Percentiles rank a stretch among this genome's conserved stretches.
phyloP scores from a whole-genome alignment of 2,888 invertebrate genomes.

The Andrena dorsata region DNA sequence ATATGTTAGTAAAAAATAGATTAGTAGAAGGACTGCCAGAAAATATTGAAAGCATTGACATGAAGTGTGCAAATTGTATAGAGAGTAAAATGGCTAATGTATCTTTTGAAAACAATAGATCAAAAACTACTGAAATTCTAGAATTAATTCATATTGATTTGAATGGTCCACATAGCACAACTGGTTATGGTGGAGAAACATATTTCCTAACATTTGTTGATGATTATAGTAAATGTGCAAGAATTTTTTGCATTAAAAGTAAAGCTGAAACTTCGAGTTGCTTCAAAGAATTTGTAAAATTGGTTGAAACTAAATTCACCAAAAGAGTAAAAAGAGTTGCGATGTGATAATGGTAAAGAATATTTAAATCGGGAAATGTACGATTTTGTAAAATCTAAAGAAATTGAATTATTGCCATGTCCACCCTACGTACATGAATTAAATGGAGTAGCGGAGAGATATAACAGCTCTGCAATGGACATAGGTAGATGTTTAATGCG shows the following conservation, averaged over 20 bases:
- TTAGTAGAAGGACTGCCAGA: constrained; percentile 46
- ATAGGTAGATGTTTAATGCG: too few species aligned
- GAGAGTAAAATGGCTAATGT: constrained; percentile 59
- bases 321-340: constrained; percentile 17
- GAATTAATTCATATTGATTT: constrained; percentile 27
- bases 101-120: constrained; percentile 64
- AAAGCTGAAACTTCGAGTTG: constrained; percentile 13
- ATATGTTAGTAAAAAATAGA: constrained; percentile 38
- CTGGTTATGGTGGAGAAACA: constrained; percentile 11
- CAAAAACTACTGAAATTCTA: constrained; percentile 38
- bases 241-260: constrained; percentile 12
- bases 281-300: constrained; percentile 14
- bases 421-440: constrained; percentile 10
- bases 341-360: constrained; percentile 28
- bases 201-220: constrained; percentile 39
- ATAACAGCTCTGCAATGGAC: constrained; percentile 18
- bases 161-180: constrained; percentile 17
- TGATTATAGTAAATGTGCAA: constrained; percentile 23
- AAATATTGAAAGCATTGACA: constrained; percentile 35
- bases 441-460: constrained; percentile 21
- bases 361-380: constrained; percentile 17
- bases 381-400: neutral
- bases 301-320: constrained; percentile 7
- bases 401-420: neutral
- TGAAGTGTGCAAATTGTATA: constrained; percentile 54